Evolutionary conservation across 2,797 vertebrate genomes (phyloP).

Genomic region (Podargus strigoides): DNA sequence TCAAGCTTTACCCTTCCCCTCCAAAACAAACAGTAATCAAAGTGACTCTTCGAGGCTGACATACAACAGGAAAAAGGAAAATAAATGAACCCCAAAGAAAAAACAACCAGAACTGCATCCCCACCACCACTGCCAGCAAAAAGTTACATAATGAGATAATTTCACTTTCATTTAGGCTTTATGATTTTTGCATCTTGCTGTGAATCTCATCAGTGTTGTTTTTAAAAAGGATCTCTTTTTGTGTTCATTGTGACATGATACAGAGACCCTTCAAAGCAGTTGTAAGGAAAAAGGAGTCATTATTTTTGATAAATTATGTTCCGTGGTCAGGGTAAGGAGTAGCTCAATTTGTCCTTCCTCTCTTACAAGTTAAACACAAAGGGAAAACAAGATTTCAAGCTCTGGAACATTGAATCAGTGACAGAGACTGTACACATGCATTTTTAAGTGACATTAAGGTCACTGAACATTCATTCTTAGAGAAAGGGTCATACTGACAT

Average conservation of each 20-base stretch:
- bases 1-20: background rate
- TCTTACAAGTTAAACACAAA: background rate
- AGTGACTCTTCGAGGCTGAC: background rate
- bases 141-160: background rate
- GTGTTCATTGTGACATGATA: background rate
- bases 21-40: background rate
- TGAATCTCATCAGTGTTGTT: background rate
- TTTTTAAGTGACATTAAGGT: background rate
- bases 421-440: background rate
- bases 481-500: background rate
- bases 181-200: background rate
- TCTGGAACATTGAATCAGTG: background rate
- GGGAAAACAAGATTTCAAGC: background rate
- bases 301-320: background rate
- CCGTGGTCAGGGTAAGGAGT: background rate
- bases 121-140: fast-evolving
- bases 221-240: background rate
- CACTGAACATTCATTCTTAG: background rate
- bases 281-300: background rate
- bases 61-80: background rate
- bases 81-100: background rate
- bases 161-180: background rate
- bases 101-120: background rate
- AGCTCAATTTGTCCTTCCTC: background rate
- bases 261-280: background rate